Evolutionary conservation across 2,888 invertebrate species (phyloP), one percentile per base, ranked within the genome.

Genomic region (Agonopterix alstromeriana): DNA sequence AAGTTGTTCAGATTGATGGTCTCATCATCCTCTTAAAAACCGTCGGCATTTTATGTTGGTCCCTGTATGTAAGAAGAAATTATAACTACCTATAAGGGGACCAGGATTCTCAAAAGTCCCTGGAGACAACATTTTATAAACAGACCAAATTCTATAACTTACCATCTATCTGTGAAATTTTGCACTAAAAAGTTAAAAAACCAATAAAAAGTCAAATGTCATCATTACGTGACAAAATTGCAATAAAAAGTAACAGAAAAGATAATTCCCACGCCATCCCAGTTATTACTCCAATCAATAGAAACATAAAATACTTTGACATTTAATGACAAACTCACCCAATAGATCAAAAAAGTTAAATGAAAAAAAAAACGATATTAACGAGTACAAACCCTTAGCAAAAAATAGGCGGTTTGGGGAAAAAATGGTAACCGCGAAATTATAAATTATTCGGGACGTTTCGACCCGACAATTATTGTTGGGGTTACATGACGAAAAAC

Each of bases 231-330:
- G 42, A 46, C 35, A 47, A 49, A 56, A 58, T 59, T 63, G 61
- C 27, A 27, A 27, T 9, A 38, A 38, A 36, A 38, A 38, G n/a
- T 9, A n/a, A 38, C 38, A n/a, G 3, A 38, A 67, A 60, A 57
- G 47, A 49, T 38, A 43, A 61, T 86, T 86, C 85, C 71, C 87
- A 84, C 85, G 77, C 60, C 62, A 60, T 38, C 38, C 69, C 61
- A 63, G 64, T 56, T 65, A 68, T 72, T 68, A 67, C 61, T 66
- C 55, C 65, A 65, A 78, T 80, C 74, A 73, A 82, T 80, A 69
- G 70, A 67, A 81, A 74, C 73, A 76, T 82, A 82, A 83, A 84
- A 85, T 81, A 82, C 67, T 86, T 84, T 85, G 86, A 86, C 82
- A 77, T 73, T 70, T 77, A 81, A 79, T 82, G 78, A 81, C 77